Conservation (phyloP, 2,888 invertebrate genomes). For the Entomobrya multifasciata region DNA sequence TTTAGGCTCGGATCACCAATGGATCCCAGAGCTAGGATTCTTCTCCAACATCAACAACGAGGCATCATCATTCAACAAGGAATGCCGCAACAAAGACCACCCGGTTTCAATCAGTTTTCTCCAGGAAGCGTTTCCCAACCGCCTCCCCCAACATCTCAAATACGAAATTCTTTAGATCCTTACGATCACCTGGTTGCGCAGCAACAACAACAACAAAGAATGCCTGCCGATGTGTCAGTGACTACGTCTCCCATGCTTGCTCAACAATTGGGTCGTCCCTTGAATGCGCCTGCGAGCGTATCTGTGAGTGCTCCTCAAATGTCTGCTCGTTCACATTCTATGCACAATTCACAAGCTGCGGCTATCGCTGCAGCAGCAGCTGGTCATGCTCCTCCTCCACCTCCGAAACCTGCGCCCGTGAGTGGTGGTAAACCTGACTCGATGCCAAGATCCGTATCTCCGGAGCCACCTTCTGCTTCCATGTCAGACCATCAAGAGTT, state of each 20-base stretch:
- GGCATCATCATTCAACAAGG: conserved; percentile 79
- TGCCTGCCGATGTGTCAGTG: conserved; percentile 72
- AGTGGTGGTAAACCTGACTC: conserved; percentile 28
- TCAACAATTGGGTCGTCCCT: conserved; percentile 77
- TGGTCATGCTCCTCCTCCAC: background rate
- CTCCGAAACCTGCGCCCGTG: conserved; percentile 38
- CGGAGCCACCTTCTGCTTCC: conserved; percentile 10
- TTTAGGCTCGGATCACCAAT: conserved; percentile 60
- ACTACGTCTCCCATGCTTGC: conserved; percentile 77
- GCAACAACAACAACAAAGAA: conserved; percentile 79
- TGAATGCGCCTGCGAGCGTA: conserved; percentile 42
- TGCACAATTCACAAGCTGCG: conserved; percentile 30
- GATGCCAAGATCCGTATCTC: conserved; percentile 44
- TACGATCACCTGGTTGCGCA: conserved; percentile 83
- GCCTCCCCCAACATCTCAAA: conserved; percentile 73
- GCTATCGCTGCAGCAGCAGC: conserved; percentile 34
- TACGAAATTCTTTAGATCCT: conserved; percentile 81
- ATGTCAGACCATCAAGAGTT: conserved; percentile 82
- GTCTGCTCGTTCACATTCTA: conserved; percentile 38
- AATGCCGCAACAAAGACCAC: conserved; percentile 49
- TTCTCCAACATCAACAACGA: conserved; percentile 79
- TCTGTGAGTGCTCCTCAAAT: too few species aligned
- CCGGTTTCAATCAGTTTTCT: conserved; percentile 56
- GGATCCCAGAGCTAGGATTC: conserved; percentile 69
- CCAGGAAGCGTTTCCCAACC: conserved; percentile 8